Evolutionary conservation across 2,113 vertebrate genomes (phyloP), one percentile per base, ranked within the genome.

Genomic region (Carassius carassius): DNA sequence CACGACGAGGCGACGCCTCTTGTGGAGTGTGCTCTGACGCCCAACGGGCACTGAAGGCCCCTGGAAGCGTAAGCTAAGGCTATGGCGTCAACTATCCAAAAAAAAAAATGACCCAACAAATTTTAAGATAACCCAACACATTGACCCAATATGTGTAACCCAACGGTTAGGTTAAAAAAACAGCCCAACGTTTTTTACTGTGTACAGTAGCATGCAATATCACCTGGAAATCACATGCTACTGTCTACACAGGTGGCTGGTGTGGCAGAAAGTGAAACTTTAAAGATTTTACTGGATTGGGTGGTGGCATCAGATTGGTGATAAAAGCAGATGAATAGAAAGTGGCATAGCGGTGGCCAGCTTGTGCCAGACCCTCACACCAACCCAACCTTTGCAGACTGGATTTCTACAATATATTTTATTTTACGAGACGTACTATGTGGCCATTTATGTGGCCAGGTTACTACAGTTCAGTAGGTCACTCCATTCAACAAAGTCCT

Each of bases 191-290:
- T n/a, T n/a, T n/a, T n/a, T n/a, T n/a, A n/a, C n/a, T n/a, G n/a
- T n/a, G n/a, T n/a, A 29, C 29, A 29, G 41, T 11, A 44, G 41
- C 41, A 44, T 44, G 41, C 10, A 1, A 9, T 47, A 83, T 44
- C 29, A 89, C 92, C 94, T 92, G 84, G 91, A 86, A 93, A 93
- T 88, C 91, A 92, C 85, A 89, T 85, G 91, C 88, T 86, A 74
- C 75, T 82, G 62, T 88, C 86, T 51, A 82, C 90, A 90, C 94
- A 95, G 93, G 94, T 95, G 94, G 93, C 90, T 92, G 88, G 62
- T 91, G 91, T 89, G 89, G 85, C 84, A 91, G 90, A 93, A 94
- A 94, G 93, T 94, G 93, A 92, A 94, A 92, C 92, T 89, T 92
- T 90, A 81, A 85, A 85, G 84, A 86, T 89, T 91, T 90, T 90